Conservation (phyloP, 2,113 vertebrate genomes). For the Pycnonotus jocosus region DNA sequence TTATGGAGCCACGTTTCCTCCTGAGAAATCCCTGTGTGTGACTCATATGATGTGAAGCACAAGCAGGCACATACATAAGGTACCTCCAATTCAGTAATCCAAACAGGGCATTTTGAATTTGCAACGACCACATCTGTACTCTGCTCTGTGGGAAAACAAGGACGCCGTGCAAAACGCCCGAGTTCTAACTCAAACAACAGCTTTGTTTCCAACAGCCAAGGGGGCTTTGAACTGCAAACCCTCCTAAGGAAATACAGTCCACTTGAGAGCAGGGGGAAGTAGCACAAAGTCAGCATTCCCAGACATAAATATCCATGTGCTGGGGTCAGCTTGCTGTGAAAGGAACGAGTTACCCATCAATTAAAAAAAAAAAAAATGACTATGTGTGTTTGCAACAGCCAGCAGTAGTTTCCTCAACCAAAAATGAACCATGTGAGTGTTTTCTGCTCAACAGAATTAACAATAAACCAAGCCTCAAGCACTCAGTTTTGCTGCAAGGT, state of each 20-base stretch:
- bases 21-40: not conserved
- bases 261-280: not conserved
- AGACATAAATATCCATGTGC: not conserved
- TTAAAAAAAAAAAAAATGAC: rapidly evolving
- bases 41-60: not conserved
- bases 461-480: not conserved
- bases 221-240: not conserved
- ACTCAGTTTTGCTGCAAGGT: not conserved
- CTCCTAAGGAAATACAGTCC: not conserved
- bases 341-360: not conserved
- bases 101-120: not conserved
- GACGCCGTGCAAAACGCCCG: rapidly evolving
- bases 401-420: not conserved
- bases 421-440: rapidly evolving
- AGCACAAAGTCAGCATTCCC: not conserved
- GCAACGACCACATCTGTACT: not conserved
- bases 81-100: not conserved
- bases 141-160: not conserved
- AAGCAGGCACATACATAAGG: not conserved
- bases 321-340: not conserved
- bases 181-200: not conserved
- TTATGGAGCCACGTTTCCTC: rapidly evolving
- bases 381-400: not conserved
- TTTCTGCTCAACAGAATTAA: not conserved
- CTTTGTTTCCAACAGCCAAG: not conserved